These are phyloP conservation scores for Oncorhynchus clarkii DNA, from an alignment of 2,113 vertebrate species.

Conservation along the genomic window DNA sequence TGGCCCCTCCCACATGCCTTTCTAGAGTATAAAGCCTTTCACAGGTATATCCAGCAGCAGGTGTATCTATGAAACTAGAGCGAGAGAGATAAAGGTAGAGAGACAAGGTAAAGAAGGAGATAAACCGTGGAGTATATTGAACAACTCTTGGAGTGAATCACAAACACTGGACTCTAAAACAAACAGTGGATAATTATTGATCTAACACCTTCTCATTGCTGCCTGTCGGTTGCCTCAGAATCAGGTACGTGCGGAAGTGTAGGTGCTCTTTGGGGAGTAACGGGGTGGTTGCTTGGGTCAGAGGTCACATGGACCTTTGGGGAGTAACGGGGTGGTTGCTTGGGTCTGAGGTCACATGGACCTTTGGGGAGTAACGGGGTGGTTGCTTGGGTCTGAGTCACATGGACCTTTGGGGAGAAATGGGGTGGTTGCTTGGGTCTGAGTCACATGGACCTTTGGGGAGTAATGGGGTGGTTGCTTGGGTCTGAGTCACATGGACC, in stretches of 20 bases:
- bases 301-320: neutral
- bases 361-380: too few species aligned
- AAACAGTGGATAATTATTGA: constrained; percentile 6
- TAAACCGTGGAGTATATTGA: neutral
- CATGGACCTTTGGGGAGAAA: too few species aligned
- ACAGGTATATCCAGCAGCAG: constrained; percentile 26
- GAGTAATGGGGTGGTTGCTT: too few species aligned
- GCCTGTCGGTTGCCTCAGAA: constrained; percentile 11
- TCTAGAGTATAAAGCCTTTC: constrained; percentile 42
- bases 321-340: too few species aligned
- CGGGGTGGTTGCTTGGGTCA: neutral
- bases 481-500: too few species aligned
- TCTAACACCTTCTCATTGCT: neutral
- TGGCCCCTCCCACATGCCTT: constrained; percentile 25
- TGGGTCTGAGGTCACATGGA: too few species aligned
- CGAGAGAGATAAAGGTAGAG: neutral
- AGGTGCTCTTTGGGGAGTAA: neutral
- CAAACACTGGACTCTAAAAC: neutral
- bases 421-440: too few species aligned
- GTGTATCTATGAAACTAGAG: constrained; percentile 8
- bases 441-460: too few species aligned
- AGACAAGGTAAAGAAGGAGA: neutral
- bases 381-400: too few species aligned
- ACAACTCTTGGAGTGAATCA: neutral
- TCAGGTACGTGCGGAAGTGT: constrained; percentile 40